Conservation (phyloP, 2,797 vertebrate species). For the Tamandua tetradactyla region DNA sequence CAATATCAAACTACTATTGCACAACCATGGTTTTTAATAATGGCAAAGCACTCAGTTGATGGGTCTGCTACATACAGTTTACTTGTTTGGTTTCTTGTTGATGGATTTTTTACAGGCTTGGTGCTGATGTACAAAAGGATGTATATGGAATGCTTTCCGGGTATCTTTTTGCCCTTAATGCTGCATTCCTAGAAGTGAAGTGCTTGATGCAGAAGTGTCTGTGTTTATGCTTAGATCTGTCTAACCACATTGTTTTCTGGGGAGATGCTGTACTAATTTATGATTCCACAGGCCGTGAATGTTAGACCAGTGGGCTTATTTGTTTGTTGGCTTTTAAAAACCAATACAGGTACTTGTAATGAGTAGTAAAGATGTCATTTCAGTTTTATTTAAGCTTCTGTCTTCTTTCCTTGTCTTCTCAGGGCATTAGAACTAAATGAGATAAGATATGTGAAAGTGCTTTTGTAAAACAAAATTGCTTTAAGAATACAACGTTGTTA, state of each 20-base stretch:
- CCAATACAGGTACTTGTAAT: conserved; percentile 46
- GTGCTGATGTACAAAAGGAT: background rate
- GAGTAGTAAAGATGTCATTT: conserved; percentile 72
- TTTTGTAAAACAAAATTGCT: conserved; percentile 63
- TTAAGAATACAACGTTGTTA: conserved; percentile 26
- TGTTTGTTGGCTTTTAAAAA: conserved; percentile 70
- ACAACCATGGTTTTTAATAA: background rate
- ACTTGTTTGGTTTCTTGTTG: background rate
- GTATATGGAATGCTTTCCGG: background rate
- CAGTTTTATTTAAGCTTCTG: conserved; percentile 74
- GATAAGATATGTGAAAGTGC: conserved; percentile 65
- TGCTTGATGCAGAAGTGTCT: background rate
- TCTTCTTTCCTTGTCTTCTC: conserved; percentile 62
- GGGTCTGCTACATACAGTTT: background rate
- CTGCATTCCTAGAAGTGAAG: background rate
- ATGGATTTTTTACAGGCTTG: background rate
- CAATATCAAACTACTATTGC: background rate
- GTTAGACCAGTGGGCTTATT: conserved; percentile 29
- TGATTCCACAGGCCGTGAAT: background rate
- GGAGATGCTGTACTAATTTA: conserved; percentile 26
- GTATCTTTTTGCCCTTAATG: background rate
- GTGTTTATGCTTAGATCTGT: background rate
- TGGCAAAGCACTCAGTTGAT: background rate
- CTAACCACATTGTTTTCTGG: background rate
- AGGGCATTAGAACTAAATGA: conserved; percentile 61